phyloP scores from a whole-genome alignment of 2,797 vertebrate genomes.

The Oryzias dopingdopingensis region DNA sequence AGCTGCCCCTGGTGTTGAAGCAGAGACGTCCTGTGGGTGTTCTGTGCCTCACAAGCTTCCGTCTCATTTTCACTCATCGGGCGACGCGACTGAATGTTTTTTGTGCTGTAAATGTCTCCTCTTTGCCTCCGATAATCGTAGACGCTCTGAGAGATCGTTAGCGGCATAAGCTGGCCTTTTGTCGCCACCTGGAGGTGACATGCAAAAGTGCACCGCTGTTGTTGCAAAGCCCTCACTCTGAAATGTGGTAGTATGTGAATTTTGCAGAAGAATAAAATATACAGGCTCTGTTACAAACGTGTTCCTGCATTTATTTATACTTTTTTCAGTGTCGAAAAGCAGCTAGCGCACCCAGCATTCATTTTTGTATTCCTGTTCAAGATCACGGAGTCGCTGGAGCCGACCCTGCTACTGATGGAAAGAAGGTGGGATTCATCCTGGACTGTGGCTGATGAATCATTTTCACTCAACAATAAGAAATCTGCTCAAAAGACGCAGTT shows the following conservation, averaged over 20 bases:
- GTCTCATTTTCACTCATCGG: slow-evolving; percentile 9
- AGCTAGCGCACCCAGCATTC: too few species aligned
- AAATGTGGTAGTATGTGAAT: slow-evolving; percentile 93
- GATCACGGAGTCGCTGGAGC: too few species aligned
- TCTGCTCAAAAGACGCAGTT: too few species aligned
- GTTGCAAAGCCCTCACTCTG: slow-evolving; percentile 84
- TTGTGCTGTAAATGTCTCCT: slow-evolving; percentile 12
- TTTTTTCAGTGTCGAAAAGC: too few species aligned
- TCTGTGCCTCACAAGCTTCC: slow-evolving; percentile 62
- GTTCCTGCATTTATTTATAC: slow-evolving; percentile 3
- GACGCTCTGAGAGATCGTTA: slow-evolving; percentile 79
- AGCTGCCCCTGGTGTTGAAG: slow-evolving; percentile 18
- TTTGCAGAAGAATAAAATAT: slow-evolving; percentile 86
- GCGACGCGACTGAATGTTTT: slow-evolving; percentile 32
- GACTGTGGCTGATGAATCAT: too few species aligned
- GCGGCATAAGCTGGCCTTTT: slow-evolving; percentile 96
- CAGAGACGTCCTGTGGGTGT: neutral
- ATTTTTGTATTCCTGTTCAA: too few species aligned
- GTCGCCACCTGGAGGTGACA: slow-evolving; percentile 88
- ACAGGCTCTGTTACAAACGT: slow-evolving; percentile 90
- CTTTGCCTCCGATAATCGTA: slow-evolving; percentile 3
- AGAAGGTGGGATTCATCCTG: too few species aligned
- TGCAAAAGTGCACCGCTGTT: slow-evolving; percentile 82
- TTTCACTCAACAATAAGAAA: too few species aligned
- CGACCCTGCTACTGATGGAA: too few species aligned